Percentiles rank a stretch among this genome's conserved stretches.
These are phyloP conservation scores for Zaprionus nigranus DNA, from an alignment of 1,140 invertebrate species.

Conservation along the genomic window DNA sequence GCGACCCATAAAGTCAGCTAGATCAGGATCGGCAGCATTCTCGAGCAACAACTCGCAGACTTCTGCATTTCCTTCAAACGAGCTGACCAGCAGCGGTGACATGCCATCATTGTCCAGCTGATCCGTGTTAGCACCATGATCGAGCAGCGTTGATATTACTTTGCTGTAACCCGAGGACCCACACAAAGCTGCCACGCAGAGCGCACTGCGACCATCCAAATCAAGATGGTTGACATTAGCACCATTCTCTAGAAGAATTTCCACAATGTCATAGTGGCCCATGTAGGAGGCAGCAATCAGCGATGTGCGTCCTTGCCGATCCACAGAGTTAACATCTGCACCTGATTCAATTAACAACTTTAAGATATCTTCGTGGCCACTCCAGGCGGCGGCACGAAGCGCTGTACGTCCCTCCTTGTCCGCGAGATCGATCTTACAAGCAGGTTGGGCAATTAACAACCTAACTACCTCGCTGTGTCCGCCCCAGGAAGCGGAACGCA, in stretches of 20 bases:
- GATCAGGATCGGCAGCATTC: slow-evolving; percentile 94
- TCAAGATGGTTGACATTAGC: slow-evolving; percentile 95
- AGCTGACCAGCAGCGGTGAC: slow-evolving; percentile 96
- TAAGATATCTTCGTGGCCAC: slow-evolving; percentile 92
- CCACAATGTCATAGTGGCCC: slow-evolving; percentile 97
- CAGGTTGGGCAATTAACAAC: slow-evolving; percentile 89
- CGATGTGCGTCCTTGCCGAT: slow-evolving; percentile 94
- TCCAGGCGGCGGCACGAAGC: slow-evolving; percentile 93
- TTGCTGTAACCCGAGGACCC: slow-evolving; percentile 93
- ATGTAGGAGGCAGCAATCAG: slow-evolving; percentile 95
- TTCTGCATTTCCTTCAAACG: slow-evolving; percentile 93
- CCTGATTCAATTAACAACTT: slow-evolving; percentile 89
- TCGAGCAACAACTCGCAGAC: slow-evolving; percentile 94
- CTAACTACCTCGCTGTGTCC: slow-evolving; percentile 96
- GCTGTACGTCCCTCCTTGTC: slow-evolving; percentile 90
- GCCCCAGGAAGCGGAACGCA: slow-evolving; percentile 95
- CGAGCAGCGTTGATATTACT: slow-evolving; percentile 90
- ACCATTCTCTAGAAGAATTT: slow-evolving; percentile 92
- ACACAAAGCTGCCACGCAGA: slow-evolving; percentile 96
- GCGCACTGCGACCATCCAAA: slow-evolving; percentile 95
- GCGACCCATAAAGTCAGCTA: slow-evolving; percentile 91
- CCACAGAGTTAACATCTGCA: slow-evolving; percentile 92
- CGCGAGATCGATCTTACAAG: slow-evolving; percentile 91
- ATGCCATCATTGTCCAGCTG: slow-evolving; percentile 96
- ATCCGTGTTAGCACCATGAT: slow-evolving; percentile 94